These are phyloP conservation scores for Platichthys stellatus DNA, from an alignment of 2,113 vertebrate species.

Conservation along the genomic window DNA sequence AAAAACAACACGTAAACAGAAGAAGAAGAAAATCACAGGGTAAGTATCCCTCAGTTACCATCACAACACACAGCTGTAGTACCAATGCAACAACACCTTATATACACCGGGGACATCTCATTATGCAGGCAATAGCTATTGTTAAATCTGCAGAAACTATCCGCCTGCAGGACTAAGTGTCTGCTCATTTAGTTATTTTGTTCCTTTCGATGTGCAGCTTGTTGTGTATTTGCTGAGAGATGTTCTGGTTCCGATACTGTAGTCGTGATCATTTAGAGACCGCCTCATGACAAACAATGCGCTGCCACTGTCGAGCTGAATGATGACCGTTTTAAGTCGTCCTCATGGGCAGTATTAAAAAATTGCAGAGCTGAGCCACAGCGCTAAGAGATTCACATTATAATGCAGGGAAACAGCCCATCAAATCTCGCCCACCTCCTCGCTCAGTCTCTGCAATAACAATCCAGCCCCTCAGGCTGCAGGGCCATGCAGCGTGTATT, in stretches of 20 bases:
- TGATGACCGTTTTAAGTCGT: neutral
- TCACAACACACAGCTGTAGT: too few species aligned
- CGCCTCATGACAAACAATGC: neutral
- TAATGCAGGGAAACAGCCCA: conserved; percentile 16
- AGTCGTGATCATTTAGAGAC: neutral
- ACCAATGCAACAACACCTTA: too few species aligned
- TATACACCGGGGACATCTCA: too few species aligned
- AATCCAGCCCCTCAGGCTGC: conserved; percentile 27
- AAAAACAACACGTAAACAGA: too few species aligned
- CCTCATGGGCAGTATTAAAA: neutral
- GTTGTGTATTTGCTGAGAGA: neutral
- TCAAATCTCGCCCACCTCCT: conserved; percentile 7
- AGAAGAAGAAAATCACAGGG: too few species aligned
- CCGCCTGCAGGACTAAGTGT: neutral
- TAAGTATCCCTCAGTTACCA: too few species aligned
- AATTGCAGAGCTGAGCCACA: neutral
- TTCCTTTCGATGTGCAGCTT: neutral
- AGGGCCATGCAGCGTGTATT: conserved; percentile 12
- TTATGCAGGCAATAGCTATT: too few species aligned
- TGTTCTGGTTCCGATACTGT: neutral
- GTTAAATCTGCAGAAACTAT: neutral
- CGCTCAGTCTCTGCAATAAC: conserved; percentile 22
- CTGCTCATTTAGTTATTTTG: neutral
- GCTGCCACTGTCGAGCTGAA: conserved; percentile 12
- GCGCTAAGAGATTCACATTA: conserved; percentile 32